Conservation (phyloP, 1,140 invertebrate genomes). For the Wasmannia auropunctata region DNA sequence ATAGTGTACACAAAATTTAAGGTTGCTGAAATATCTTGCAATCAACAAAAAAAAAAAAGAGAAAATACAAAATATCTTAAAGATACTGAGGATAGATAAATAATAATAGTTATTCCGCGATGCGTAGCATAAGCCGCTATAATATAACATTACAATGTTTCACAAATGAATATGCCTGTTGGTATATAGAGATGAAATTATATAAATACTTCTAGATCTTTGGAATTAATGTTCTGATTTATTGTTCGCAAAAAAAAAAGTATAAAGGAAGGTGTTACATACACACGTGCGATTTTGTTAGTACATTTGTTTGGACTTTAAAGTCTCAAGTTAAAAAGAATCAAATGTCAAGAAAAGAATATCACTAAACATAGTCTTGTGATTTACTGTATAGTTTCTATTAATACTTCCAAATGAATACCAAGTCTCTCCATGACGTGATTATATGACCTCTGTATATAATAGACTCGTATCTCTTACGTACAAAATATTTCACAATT, state of each 20-base stretch:
- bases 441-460: slow-evolving; percentile 45
- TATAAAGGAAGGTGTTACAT: slow-evolving; percentile 3
- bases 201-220: slow-evolving; percentile 36
- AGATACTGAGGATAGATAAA: slow-evolving; percentile 64
- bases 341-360: neutral
- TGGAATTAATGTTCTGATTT: slow-evolving; percentile 30
- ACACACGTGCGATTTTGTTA: slow-evolving; percentile 41
- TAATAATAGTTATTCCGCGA: slow-evolving; percentile 55
- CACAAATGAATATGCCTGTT: slow-evolving; percentile 58
- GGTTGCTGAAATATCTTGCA: slow-evolving; percentile 22
- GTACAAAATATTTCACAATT: slow-evolving; percentile 15
- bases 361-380: slow-evolving; percentile 22
- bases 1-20: slow-evolving; percentile 57
- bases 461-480: slow-evolving; percentile 38
- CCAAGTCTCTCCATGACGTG: slow-evolving; percentile 52
- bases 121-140: slow-evolving; percentile 44
- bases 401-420: slow-evolving; percentile 46
- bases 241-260: neutral
- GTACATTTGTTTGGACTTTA: neutral
- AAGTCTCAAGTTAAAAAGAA: slow-evolving; percentile 4
- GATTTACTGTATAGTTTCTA: slow-evolving; percentile 41
- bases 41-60: slow-evolving; percentile 17
- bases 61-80: slow-evolving; percentile 57
- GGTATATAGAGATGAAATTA: slow-evolving; percentile 54
- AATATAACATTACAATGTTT: slow-evolving; percentile 56